A percentile compares a stretch with the other conserved stretches of the same genome.
phyloP scores from a whole-genome alignment of 2,113 vertebrate species.

The Onychorhynchus coronatus region DNA sequence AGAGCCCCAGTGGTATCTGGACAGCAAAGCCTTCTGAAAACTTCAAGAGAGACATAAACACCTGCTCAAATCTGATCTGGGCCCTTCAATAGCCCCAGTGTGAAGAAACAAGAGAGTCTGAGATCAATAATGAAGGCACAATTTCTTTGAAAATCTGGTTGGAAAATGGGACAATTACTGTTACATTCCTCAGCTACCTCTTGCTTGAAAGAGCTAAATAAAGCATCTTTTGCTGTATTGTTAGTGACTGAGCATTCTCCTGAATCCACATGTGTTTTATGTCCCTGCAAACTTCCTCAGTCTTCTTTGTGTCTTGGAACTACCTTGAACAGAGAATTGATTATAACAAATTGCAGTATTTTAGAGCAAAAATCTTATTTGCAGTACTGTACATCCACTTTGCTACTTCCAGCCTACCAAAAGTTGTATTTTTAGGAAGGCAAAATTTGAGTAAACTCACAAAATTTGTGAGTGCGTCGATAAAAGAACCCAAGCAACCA shows the following conservation, averaged over 20 bases:
- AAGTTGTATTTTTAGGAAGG: not conserved
- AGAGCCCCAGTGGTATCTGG: not conserved
- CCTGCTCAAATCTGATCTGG: not conserved
- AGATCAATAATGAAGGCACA: not conserved
- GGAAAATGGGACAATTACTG: not conserved
- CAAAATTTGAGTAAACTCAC: not conserved
- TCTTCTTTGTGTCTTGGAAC: not conserved
- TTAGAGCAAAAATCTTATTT: not conserved
- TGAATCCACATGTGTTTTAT: not conserved
- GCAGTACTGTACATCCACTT: not conserved
- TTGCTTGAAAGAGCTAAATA: not conserved
- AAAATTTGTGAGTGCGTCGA: not conserved
- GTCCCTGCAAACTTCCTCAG: not conserved
- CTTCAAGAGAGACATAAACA: not conserved
- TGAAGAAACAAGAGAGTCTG: not conserved
- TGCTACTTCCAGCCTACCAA: not conserved
- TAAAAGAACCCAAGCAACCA: not conserved
- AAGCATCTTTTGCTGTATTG: not conserved
- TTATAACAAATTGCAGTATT: not conserved
- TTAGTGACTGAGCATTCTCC: not conserved
- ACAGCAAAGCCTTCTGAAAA: not conserved
- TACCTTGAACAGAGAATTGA: not conserved
- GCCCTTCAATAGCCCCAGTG: not conserved
- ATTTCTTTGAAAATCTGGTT: not conserved
- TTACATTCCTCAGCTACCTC: not conserved